Conservation (phyloP, 2,888 invertebrate genomes). For the Plebejus argus region DNA sequence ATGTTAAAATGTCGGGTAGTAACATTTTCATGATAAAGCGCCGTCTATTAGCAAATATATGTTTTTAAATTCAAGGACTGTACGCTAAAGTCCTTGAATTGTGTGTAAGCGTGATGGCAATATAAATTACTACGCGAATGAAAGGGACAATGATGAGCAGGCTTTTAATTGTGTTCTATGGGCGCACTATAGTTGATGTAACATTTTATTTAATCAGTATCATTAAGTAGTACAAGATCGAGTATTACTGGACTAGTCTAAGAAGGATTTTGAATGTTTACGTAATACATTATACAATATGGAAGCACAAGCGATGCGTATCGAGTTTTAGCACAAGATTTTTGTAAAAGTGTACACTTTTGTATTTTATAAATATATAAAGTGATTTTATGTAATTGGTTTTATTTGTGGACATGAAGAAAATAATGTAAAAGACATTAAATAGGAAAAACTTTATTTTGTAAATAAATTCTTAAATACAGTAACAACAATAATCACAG, state of each 20-base stretch:
- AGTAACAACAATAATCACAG: conserved; percentile 10
- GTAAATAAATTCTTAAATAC: conserved; percentile 3
- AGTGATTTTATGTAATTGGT: conserved; percentile 54
- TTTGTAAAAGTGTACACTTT: conserved; percentile 67
- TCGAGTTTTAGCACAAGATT: conserved; percentile 42
- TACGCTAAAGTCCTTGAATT: no score
- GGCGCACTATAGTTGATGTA: not conserved
- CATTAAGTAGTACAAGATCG: not conserved
- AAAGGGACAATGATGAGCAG: not conserved
- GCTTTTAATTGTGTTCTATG: not conserved
- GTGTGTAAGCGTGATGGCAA: not conserved
- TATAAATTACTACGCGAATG: not conserved
- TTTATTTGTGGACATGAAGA: not conserved
- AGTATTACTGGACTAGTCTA: conserved; percentile 33
- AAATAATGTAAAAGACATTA: not conserved
- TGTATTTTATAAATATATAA: conserved; percentile 70
- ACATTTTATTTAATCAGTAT: not conserved
- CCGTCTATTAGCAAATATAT: no score
- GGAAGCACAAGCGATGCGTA: conserved; percentile 58
- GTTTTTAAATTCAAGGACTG: no score
- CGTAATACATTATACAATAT: conserved; percentile 33
- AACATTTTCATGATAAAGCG: no score
- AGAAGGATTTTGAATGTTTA: conserved; percentile 24
- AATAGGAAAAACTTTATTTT: not conserved
- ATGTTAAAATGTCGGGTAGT: no score